Evolutionary conservation across 2,888 invertebrate species (phyloP), one percentile per base, ranked within the genome.

Genomic region (Salticus scenicus): DNA sequence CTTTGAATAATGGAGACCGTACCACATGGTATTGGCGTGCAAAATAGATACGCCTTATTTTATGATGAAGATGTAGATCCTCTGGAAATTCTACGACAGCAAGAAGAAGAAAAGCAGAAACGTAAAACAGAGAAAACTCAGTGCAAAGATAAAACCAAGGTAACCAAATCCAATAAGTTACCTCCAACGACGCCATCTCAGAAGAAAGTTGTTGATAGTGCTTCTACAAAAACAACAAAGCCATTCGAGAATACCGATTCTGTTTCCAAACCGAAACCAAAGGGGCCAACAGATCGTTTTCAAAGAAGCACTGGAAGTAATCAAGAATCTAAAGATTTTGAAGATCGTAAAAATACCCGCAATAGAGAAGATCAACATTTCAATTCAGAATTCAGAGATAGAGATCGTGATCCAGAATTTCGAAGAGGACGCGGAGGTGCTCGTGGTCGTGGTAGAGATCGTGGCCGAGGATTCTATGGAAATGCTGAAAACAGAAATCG

Each of bases 21-120:
- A 71, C 93, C 94, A 91, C 97, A 97, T 94, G 96, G 96, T 92
- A 95, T 96, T 92, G 95, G 96, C 91, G 94, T 96, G 90, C 94
- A 94, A 92, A 96, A 96, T 93, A 88, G 96, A 92, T 97, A 95
- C 92, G 95, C 94, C 92, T 94, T 96, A 92, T 95, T 96, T 92
- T 93, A 95, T 91, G 95, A 95, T 92, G 95, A 96, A 91, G 96
- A 95, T 92, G 95, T 95, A 93, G 92, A 92, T 90, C 96, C 96
- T 89, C 93, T 95, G 91, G 96, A 96, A 93, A 94, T 95, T 91
- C 92, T 96, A 91, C 89, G 95, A 93, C 93, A 94, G 91, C 94
- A 94, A 92, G 96, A 96, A 92, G 94, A 94, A 91, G 95, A 88
- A 70, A 84, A 73, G n/a, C 76, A 78, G 24, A 80, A 83, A 74